Conservation (phyloP, 2,113 vertebrate genomes). For the Cyphomyrus plagiostoma region DNA sequence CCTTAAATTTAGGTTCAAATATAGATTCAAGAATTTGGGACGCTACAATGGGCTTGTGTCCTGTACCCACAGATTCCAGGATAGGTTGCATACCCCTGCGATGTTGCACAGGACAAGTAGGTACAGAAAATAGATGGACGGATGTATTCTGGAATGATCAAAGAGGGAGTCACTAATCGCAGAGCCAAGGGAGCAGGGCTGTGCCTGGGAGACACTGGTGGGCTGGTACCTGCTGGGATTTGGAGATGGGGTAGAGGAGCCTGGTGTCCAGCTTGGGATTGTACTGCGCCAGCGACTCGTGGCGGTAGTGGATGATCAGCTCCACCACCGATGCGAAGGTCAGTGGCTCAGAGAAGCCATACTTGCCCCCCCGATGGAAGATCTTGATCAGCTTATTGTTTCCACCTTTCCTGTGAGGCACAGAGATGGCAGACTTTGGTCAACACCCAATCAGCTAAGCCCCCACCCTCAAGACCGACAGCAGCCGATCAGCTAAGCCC, state of each 20-base stretch:
- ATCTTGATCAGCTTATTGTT: conserved; percentile 77
- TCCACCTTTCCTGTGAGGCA: conserved; percentile 47
- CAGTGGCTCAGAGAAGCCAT: conserved; percentile 69
- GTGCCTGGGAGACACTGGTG: background rate
- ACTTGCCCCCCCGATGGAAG: conserved; percentile 68
- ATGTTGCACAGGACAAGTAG: background rate
- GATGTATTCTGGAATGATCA: background rate
- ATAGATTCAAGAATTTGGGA: background rate
- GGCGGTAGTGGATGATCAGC: conserved; percentile 71
- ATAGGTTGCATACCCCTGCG: no score
- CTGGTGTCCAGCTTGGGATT: conserved; percentile 71
- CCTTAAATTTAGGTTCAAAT: background rate
- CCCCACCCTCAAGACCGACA: background rate
- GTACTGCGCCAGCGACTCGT: conserved; percentile 71
- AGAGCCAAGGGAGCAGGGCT: background rate
- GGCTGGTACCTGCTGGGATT: conserved; percentile 66
- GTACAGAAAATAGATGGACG: background rate
- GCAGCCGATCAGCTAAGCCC: background rate
- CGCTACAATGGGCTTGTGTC: no score
- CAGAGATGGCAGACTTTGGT: background rate
- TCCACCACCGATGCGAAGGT: conserved; percentile 68
- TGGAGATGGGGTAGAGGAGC: conserved; percentile 71
- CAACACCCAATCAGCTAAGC: background rate
- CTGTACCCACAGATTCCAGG: no score
- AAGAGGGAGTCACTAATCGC: background rate